Evolutionary conservation across 1,140 invertebrate genomes (phyloP), one percentile per base, ranked within the genome.

Genomic region (Papilio dardanus): DNA sequence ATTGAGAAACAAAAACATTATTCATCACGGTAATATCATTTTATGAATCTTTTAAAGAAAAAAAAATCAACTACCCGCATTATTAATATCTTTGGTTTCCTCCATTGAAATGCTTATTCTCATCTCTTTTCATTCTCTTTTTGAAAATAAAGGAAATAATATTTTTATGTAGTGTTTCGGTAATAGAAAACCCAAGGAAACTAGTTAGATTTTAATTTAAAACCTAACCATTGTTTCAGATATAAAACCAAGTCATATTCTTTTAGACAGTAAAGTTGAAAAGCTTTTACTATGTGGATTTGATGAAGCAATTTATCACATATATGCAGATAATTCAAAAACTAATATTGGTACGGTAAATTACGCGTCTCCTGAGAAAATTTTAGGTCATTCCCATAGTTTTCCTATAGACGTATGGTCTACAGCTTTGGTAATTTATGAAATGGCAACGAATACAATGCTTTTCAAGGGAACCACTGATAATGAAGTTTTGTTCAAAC

Each of bases 191-290:
- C n/a, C n/a, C n/a, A n/a, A n/a, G n/a, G n/a, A n/a, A n/a, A n/a
- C n/a, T n/a, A n/a, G 14, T 19, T 19, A 46, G 16, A 33, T 50
- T 66, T 33, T 7, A 35, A 21, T 58, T 62, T 2, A 28, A 24
- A 16, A 21, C 75, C 19, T 40, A 24, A n/a, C 35, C 74, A 66
- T 75, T 67, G 54, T 88, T 87, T 75, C 85, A 90, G 88, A 86
- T 79, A 88, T 90, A 77, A 88, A 86, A 77, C 88, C 88, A 19
- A 65, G 46, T n/a, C 88, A 90, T 69, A 83, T 90, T 24, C 74
- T 88, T 30, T 30, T 90, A 3, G 83, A 88, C 62, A 40, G 28
- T 24, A 75, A 74, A 12, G 67, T 80, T 10, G 75, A 76, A 2
- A 76, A 67, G 71, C 42, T 90, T 1, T 88, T 86, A 71, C 68